Conservation (phyloP, 1,140 invertebrate genomes). For the Charaxes varanes region DNA sequence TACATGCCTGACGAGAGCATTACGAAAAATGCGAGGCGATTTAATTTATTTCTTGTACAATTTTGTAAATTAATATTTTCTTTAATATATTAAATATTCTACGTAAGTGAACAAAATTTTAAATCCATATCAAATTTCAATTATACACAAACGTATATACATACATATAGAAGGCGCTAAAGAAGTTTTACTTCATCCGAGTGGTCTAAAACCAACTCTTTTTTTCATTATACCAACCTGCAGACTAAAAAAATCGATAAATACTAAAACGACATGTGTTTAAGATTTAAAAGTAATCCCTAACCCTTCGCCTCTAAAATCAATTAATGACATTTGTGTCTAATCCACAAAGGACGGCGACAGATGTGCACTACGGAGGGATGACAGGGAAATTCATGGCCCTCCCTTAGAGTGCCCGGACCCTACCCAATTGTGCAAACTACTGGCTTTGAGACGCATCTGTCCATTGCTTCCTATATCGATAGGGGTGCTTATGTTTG, state of each 20-base stretch:
- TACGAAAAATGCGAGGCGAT: too few species aligned
- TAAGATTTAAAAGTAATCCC: slow-evolving; percentile 32
- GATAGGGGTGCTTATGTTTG: slow-evolving; percentile 16
- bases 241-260: slow-evolving; percentile 5
- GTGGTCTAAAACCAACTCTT: too few species aligned
- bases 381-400: slow-evolving; percentile 47
- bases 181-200: too few species aligned
- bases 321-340: slow-evolving; percentile 65
- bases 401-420: slow-evolving; percentile 46
- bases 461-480: slow-evolving; percentile 50
- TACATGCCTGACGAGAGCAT: too few species aligned
- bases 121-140: too few species aligned
- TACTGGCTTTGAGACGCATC: slow-evolving; percentile 52
- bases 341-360: slow-evolving; percentile 56
- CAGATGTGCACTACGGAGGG: slow-evolving; percentile 67
- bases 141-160: too few species aligned
- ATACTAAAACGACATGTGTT: slow-evolving; percentile 33
- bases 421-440: slow-evolving; percentile 67
- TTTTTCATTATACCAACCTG: too few species aligned
- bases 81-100: too few species aligned
- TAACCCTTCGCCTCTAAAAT: slow-evolving; percentile 58
- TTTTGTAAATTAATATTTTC: too few species aligned
- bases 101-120: too few species aligned
- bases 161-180: too few species aligned
- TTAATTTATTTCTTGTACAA: too few species aligned